Base-by-base conservation (phyloP, 1,140 invertebrate species). In the Metaphire vulgaris region DNA sequence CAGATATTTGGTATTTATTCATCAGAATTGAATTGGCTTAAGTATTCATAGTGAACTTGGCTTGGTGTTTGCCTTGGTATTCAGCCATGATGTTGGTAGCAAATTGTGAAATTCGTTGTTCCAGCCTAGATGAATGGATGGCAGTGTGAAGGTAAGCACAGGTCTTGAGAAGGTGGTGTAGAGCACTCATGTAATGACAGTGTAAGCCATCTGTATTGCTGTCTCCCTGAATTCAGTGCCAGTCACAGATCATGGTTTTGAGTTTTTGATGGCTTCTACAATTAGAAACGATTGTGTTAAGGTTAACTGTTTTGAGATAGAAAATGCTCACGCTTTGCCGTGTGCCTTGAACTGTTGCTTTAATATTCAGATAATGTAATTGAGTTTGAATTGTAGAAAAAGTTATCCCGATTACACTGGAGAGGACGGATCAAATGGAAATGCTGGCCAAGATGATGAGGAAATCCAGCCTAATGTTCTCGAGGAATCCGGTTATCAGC, bases 401-500 rank as follows among this genome's bases (percentile, higher is more conserved):
- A 86, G 83, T 79, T 86, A 85, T 72, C 84, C 85, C 28, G 84
- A 85, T 75, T 77, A 79, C 84, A 30, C 87, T 74, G 87, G 89
- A 88, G 80, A 81, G 75, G 79, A 80, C 15, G 65, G 77, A 33
- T 74, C 78, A 77, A 75, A 76, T 72, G 74, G 64, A 0, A 81
- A 83, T 12, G 81, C 82, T 72, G 72, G 79, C n/a, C 88, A 92
- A 84, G 83, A 88, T 33, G 90, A 92, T 80, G 89, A 89, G 78
- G 92, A 92, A 82, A 82, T 86, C 1, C 74, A 80, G n/a, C 77
- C 81, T n/a, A 77, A 83, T 26, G 88, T 90, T 72, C 82, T 95
- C 29, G 90, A 93, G 80, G 90, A 89, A 70, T 89, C 89, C 80
- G 91, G 92, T 81, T 96, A 90, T 84, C 91, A 96, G 81, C 83